Conservation (phyloP, 2,797 vertebrate genomes). For the Enteromius trimaculatus region DNA sequence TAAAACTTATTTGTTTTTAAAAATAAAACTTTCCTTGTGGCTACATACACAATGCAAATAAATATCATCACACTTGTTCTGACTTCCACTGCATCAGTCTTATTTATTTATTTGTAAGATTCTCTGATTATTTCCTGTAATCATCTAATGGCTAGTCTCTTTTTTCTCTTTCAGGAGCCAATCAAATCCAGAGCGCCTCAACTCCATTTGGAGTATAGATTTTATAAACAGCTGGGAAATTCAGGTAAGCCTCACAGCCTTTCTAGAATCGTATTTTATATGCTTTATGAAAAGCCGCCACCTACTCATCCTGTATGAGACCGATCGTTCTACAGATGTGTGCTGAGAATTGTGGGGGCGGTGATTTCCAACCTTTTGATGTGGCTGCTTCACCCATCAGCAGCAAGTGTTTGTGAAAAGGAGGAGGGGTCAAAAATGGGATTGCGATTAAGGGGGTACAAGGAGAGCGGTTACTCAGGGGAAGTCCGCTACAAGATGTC, state of each 20-base stretch:
- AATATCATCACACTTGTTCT: neutral
- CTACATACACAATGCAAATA: neutral
- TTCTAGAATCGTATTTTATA: neutral
- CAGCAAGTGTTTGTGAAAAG: constrained; percentile 30
- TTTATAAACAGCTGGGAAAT: constrained; percentile 98
- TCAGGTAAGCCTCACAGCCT: constrained; percentile 80
- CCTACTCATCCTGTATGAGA: constrained; percentile 29
- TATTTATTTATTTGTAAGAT: neutral
- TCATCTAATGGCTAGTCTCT: neutral
- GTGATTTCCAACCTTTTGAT: constrained; percentile 61
- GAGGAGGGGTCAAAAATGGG: constrained; percentile 30
- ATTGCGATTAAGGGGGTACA: constrained; percentile 17
- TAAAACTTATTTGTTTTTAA: neutral
- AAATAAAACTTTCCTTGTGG: neutral
- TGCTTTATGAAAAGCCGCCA: constrained; percentile 28
- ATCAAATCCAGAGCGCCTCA: constrained; percentile 97
- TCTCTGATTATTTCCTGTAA: neutral
- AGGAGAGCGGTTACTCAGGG: neutral
- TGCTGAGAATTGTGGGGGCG: constrained; percentile 60
- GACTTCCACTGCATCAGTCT: neutral
- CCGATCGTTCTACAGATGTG: constrained; percentile 37
- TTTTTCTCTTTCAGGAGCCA: constrained; percentile 86
- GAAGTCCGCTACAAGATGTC: neutral
- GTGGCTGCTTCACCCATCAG: constrained; percentile 39
- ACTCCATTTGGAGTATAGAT: constrained; percentile 97